phyloP scores from a whole-genome alignment of 2,113 vertebrate species.

The Mormyrus lacerda region DNA sequence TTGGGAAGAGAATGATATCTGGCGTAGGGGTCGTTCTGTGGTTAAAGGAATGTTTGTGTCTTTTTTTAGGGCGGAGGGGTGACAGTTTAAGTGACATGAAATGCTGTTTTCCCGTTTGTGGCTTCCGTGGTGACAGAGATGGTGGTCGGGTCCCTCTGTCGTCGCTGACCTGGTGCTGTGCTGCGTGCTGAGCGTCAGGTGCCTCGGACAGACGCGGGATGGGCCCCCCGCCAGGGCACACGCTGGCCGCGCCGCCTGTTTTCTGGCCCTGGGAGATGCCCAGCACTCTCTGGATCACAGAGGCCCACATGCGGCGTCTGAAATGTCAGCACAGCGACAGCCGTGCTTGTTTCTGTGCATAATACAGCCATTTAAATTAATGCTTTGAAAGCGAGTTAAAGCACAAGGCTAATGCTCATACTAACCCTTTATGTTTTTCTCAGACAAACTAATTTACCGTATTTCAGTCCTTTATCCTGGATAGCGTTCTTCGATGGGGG shows the following conservation, averaged over 20 bases:
- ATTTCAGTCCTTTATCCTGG: background rate
- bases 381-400: background rate
- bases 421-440: background rate
- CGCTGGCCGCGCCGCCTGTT: background rate
- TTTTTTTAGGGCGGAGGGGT: background rate
- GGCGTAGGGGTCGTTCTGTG: background rate
- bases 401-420: background rate
- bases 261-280: background rate
- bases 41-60: background rate
- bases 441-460: background rate
- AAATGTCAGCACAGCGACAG: background rate
- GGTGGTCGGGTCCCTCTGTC: background rate
- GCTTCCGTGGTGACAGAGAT: background rate
- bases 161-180: background rate
- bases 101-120: background rate
- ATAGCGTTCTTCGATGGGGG: background rate
- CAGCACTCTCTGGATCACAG: background rate
- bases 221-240: background rate
- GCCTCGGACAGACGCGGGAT: background rate
- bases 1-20: background rate
- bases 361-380: background rate
- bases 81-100: background rate
- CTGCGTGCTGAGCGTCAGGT: background rate
- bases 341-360: background rate
- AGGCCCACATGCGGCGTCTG: background rate